A percentile compares a stretch with the other conserved stretches of the same genome.
These are phyloP conservation scores for Peromyscus melanophrys DNA, from an alignment of 2,797 vertebrate genomes.

Conservation along the genomic window DNA sequence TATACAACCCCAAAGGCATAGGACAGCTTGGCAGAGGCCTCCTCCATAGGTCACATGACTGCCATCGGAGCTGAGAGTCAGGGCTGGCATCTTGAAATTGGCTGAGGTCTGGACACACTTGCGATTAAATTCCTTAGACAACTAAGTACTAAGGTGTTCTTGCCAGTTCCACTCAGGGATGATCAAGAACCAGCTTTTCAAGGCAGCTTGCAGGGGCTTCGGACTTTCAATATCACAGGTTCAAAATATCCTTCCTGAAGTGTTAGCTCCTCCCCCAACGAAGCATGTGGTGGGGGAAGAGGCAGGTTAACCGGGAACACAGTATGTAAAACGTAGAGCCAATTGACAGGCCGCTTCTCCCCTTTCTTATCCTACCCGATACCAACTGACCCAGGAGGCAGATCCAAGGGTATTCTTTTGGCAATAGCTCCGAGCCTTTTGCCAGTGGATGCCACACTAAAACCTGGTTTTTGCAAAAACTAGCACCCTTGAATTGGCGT, in stretches of 20 bases:
- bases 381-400: neutral
- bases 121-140: neutral
- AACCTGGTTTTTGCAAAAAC: neutral
- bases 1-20: neutral
- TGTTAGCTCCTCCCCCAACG: neutral
- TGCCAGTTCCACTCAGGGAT: neutral
- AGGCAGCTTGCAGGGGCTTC: neutral
- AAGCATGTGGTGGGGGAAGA: neutral
- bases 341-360: neutral
- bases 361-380: neutral
- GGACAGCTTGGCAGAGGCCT: neutral
- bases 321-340: too few species aligned
- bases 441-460: neutral
- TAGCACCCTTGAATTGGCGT: neutral
- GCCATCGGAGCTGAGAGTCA: neutral
- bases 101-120: neutral
- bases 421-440: neutral
- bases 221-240: neutral
- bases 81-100: neutral
- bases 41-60: neutral
- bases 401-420: neutral
- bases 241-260: constrained; percentile 10
- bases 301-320: neutral
- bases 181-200: neutral
- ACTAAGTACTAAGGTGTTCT: neutral